phyloP scores from a whole-genome alignment of 1,140 invertebrate species.

The Onthophagus taurus region DNA sequence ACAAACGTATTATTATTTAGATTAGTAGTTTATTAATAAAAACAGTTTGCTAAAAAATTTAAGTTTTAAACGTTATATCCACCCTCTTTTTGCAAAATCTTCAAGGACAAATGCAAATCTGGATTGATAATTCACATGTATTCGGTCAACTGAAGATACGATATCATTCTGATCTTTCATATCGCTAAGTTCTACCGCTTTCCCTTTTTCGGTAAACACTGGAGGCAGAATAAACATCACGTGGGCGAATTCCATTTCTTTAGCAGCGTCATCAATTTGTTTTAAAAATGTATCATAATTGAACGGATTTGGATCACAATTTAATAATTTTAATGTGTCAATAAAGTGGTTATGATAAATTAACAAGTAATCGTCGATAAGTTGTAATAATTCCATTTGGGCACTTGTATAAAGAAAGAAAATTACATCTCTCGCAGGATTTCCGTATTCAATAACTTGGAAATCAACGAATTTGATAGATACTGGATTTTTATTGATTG shows the following conservation, averaged over 20 bases:
- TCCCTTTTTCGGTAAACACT: slow-evolving; percentile 1
- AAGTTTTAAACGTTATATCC: too few species aligned
- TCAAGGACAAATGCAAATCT: not conserved
- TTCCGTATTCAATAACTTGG: slow-evolving; percentile 44
- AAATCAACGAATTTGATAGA: slow-evolving; percentile 51
- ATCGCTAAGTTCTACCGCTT: slow-evolving; percentile 1
- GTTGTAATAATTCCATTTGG: slow-evolving; percentile 29
- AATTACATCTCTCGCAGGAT: slow-evolving; percentile 43
- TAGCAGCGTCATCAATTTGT: not conserved
- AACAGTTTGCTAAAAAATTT: too few species aligned
- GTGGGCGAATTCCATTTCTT: slow-evolving; percentile 13
- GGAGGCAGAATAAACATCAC: slow-evolving; percentile 16
- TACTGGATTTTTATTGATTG: slow-evolving; percentile 33
- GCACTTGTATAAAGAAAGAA: slow-evolving; percentile 47
- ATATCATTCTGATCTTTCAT: not conserved
- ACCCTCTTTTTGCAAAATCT: slow-evolving; percentile 1
- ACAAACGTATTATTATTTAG: too few species aligned
- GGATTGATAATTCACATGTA: not conserved
- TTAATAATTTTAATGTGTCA: slow-evolving; percentile 22
- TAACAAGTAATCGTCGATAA: slow-evolving; percentile 38
- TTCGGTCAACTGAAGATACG: not conserved
- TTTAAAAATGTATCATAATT: slow-evolving; percentile 1
- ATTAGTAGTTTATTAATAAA: too few species aligned
- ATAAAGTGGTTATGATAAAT: slow-evolving; percentile 43
- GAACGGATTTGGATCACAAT: slow-evolving; percentile 13